phyloP scores from a whole-genome alignment of 2,888 invertebrate genomes.

The Zygogramma bicolorata region DNA sequence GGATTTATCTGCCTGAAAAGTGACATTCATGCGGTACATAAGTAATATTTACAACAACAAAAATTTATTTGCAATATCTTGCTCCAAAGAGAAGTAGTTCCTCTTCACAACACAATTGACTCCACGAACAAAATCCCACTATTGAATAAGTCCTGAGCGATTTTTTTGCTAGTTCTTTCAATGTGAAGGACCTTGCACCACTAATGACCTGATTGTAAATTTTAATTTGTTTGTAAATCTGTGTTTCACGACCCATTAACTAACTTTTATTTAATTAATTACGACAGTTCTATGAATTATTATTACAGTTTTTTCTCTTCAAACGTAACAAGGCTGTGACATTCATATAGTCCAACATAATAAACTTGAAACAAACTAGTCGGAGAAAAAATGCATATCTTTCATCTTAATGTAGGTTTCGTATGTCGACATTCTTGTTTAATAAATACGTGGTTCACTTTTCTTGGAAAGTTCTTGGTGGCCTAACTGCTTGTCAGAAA shows the following conservation, averaged over 20 bases:
- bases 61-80: too few relatives aligned
- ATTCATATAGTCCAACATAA: background rate
- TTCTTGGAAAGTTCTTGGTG: constrained; percentile 36
- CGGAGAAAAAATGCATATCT: constrained; percentile 4
- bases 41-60: too few relatives aligned
- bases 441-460: constrained; percentile 36
- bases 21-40: too few relatives aligned
- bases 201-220: background rate
- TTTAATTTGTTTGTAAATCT: background rate
- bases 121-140: too few relatives aligned
- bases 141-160: too few relatives aligned
- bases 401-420: constrained; percentile 24
- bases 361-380: constrained; percentile 10
- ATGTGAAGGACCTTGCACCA: too few relatives aligned
- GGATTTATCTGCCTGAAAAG: too few relatives aligned
- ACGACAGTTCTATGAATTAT: constrained; percentile 18
- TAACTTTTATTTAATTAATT: constrained; percentile 17
- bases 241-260: background rate
- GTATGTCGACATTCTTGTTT: constrained; percentile 35
- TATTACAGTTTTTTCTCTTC: background rate
- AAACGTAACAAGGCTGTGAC: background rate
- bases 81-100: too few relatives aligned
- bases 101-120: too few relatives aligned
- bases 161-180: too few relatives aligned
- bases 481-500: constrained; percentile 38